These are phyloP conservation scores for Ceratina japonica DNA, from an alignment of 1,140 invertebrate species.

Conservation along the genomic window DNA sequence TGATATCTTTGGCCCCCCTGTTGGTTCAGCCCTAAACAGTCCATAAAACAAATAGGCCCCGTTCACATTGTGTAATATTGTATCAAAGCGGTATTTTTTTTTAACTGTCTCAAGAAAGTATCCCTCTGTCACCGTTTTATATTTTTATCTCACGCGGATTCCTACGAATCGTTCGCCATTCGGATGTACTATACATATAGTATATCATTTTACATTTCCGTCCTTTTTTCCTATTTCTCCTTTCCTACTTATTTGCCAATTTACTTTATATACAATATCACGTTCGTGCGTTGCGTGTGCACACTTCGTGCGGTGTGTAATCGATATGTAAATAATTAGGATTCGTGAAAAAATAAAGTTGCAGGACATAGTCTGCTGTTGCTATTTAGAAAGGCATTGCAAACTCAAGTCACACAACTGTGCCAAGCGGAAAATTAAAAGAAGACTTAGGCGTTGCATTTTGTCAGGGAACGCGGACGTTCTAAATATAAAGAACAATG, in stretches of 20 bases:
- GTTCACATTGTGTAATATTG: constrained; percentile 71
- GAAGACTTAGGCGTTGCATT: constrained; percentile 32
- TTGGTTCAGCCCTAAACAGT: constrained; percentile 80
- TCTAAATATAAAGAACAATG: constrained; percentile 44
- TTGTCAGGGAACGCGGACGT: constrained; percentile 34
- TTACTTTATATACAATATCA: constrained; percentile 16
- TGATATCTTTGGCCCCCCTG: constrained; percentile 80
- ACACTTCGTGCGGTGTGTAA: constrained; percentile 37
- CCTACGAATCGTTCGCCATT: background rate
- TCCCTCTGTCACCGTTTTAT: background rate
- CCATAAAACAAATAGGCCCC: constrained; percentile 77
- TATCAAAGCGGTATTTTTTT: constrained; percentile 32
- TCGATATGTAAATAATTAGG: constrained; percentile 7
- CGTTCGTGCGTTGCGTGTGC: constrained; percentile 42
- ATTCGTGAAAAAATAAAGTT: constrained; percentile 22
- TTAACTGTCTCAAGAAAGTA: constrained; percentile 14
- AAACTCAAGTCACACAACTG: constrained; percentile 62
- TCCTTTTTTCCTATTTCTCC: background rate
- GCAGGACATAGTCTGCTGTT: constrained; percentile 26
- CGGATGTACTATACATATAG: background rate
- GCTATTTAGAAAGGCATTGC: constrained; percentile 39
- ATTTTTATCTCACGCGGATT: background rate
- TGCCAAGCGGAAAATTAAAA: constrained; percentile 57
- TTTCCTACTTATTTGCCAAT: background rate
- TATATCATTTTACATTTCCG: constrained; percentile 2